Evolutionary conservation across 2,797 vertebrate species (phyloP).

Genomic region (Acomys russatus): DNA sequence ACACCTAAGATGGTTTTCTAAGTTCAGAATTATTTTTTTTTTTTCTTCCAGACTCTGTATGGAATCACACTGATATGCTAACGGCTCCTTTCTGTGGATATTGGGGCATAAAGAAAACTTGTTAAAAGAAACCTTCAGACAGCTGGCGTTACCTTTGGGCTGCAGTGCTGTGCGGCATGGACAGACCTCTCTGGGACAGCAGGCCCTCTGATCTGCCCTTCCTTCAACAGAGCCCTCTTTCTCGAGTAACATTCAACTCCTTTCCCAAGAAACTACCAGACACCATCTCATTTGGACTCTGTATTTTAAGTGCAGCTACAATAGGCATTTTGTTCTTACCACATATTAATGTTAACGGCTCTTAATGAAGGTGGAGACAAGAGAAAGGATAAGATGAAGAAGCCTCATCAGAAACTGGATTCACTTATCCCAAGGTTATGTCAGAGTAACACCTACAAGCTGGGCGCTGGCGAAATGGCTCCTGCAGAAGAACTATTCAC

Average conservation of each 20-base stretch:
- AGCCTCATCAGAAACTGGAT: background rate
- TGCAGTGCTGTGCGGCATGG: background rate
- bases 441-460: background rate
- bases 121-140: background rate
- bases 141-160: background rate
- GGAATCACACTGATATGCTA: background rate
- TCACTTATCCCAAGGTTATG: slow-evolving; percentile 43
- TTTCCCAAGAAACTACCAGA: slow-evolving; percentile 11
- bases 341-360: slow-evolving; percentile 7
- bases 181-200: background rate
- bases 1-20: slow-evolving; percentile 41
- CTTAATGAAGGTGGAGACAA: slow-evolving; percentile 19
- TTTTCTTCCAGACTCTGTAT: slow-evolving; percentile 48
- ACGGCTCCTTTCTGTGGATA: background rate
- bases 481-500: background rate
- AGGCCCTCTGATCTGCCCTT: background rate
- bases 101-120: slow-evolving; percentile 12
- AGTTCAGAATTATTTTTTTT: background rate
- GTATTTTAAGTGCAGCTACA: background rate
- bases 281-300: slow-evolving; percentile 12
- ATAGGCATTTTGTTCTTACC: background rate
- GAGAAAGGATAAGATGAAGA: slow-evolving; percentile 53
- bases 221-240: background rate
- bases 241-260: background rate
- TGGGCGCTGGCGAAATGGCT: background rate